Evolutionary conservation across 2,113 vertebrate genomes (phyloP), one percentile per base, ranked within the genome.

Genomic region (Paraplagusia blochii): DNA sequence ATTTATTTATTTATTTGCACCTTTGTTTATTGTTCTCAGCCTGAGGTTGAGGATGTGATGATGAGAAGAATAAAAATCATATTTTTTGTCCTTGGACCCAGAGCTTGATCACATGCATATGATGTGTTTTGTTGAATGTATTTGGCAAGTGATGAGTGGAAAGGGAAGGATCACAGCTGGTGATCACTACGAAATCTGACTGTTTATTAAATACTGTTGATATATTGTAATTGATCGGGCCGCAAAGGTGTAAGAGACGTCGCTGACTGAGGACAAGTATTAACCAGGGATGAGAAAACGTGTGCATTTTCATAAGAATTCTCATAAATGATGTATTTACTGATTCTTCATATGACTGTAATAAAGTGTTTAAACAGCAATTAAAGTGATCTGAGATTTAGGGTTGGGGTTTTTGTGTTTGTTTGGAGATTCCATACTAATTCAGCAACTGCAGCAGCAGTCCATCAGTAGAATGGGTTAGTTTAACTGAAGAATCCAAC

Each of bases 341-440:
- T 73, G 63, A 77, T 69, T 83, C 82, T 87, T 85, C 75, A 66
- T 87, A 87, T 72, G 79, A 77, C 81, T 60, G 79, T 66, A 89
- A 89, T 88, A 89, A 90, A 90, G 58, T 72, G 33, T 51, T 78
- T 10, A 75, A 80, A 60, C 50, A 74, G 22, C 70, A 22, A 39
- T 52, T 0, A 7, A 39, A 9, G 18, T 64, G 6, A 56, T 56
- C 7, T 44, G 22, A 8, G 0, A 12, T 66, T 35, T 44, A 6
- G 38, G 29, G 53, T 48, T 58, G 8, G 42, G 13, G 13, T 44
- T 1, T 29, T 29, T 29, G 22, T 29, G n/a, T n/a, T n/a, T n/a
- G n/a, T 29, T 29, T 29, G 22, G 22, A 4, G 22, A 4, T 29
- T 29, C 22, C 22, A 6, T 29, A 4, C 3, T 29, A 29, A 29